A percentile compares a stretch with the other conserved stretches of the same genome.
Evolutionary conservation across 2,113 vertebrate species (phyloP).

Genomic region (Sardina pilchardus): DNA sequence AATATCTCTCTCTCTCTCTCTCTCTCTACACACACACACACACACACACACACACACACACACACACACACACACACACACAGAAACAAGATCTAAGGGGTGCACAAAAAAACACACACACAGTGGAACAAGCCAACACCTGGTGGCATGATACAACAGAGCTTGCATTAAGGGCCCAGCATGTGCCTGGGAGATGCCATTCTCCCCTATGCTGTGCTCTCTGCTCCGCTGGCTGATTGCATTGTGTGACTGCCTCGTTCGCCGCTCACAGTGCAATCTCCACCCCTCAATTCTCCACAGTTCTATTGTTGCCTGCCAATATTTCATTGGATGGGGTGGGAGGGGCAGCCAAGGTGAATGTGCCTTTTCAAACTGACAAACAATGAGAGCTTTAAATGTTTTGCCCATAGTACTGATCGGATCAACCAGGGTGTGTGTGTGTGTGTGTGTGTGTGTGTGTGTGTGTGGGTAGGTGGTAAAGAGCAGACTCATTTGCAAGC

Average conservation of each 20-base stretch:
- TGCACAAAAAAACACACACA: neutral
- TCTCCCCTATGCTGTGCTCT: neutral
- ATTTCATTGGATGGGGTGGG: too few relatives aligned
- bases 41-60: neutral
- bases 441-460: neutral
- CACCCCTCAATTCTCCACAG: too few relatives aligned
- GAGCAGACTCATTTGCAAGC: neutral
- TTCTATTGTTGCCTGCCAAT: too few relatives aligned
- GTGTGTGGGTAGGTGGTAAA: neutral
- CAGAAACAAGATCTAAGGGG: neutral
- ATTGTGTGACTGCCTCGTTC: neutral
- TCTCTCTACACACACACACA: neutral
- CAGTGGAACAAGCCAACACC: neutral
- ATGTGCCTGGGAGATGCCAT: neutral
- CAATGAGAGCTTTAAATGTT: too few relatives aligned
- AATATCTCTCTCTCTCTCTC: too few relatives aligned
- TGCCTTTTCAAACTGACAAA: neutral
- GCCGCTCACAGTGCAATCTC: too few relatives aligned
- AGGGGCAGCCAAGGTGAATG: neutral
- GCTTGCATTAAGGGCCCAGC: slow-evolving; percentile 28
- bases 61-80: neutral
- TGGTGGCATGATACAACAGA: neutral
- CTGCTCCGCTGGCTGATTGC: neutral
- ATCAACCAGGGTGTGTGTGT: neutral
- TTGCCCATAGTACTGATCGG: neutral